Evolutionary conservation across 2,797 vertebrate species (phyloP).

Genomic region (Poeciliopsis paucimaculata): DNA sequence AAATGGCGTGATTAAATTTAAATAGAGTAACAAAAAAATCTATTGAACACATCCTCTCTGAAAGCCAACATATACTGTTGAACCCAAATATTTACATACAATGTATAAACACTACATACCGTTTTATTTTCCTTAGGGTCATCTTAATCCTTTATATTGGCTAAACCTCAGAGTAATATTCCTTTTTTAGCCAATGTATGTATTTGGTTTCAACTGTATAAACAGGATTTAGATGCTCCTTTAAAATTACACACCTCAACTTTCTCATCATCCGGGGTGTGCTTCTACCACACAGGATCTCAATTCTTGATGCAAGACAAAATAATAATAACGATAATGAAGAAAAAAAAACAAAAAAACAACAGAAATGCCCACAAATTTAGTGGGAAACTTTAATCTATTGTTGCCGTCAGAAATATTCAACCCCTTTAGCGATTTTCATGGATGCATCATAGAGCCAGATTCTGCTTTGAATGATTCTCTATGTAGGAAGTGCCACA

Average conservation of each 20-base stretch:
- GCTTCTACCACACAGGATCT: conserved; percentile 65
- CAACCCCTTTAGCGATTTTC: neutral
- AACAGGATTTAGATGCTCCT: neutral
- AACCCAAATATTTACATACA: neutral
- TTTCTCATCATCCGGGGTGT: conserved; percentile 39
- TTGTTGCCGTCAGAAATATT: conserved; percentile 1
- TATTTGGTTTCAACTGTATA: neutral
- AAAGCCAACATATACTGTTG: conserved; percentile 44
- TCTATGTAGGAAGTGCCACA: neutral
- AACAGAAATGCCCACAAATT: conserved; percentile 65
- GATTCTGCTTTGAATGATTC: neutral
- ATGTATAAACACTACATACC: neutral
- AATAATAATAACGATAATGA: conserved; percentile 75
- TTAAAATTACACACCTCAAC: conserved; percentile 38
- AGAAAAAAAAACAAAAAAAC: conserved; percentile 83
- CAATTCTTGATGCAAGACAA: conserved; percentile 86
- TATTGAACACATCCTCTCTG: conserved; percentile 48
- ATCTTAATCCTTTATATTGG: neutral
- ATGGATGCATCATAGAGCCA: neutral
- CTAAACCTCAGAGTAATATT: neutral
- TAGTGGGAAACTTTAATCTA: conserved; percentile 53
- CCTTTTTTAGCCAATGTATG: neutral
- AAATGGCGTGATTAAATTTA: conserved; percentile 73
- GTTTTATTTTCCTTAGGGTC: neutral
- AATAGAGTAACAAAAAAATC: conserved; percentile 62